A percentile compares a stretch with the other conserved stretches of the same genome.
These are phyloP conservation scores for Habropoda laboriosa DNA, from an alignment of 1,140 invertebrate species.

Conservation along the genomic window DNA sequence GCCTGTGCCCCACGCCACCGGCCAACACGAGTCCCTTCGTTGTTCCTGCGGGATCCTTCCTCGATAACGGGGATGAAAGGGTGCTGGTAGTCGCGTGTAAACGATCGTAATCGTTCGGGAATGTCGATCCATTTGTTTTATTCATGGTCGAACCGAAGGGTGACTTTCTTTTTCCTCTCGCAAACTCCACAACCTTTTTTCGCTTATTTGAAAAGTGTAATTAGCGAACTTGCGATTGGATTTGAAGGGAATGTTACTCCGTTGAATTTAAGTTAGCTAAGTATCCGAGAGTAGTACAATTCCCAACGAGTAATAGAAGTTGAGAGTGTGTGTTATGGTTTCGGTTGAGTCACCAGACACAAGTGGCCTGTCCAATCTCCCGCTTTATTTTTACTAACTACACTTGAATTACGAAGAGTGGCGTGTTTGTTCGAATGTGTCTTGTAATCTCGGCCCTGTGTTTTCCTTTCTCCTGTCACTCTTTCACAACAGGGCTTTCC, in stretches of 20 bases:
- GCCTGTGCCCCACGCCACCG: constrained; percentile 15
- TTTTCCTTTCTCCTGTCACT: constrained; percentile 39
- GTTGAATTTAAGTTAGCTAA: background rate
- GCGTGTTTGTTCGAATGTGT: constrained; percentile 37
- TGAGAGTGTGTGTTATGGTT: constrained; percentile 9
- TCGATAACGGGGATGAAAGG: background rate
- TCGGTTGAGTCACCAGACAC: constrained; percentile 3
- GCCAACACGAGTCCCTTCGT: constrained; percentile 24
- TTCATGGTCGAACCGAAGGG: background rate
- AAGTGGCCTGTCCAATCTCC: constrained; percentile 27
- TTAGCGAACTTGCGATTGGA: background rate
- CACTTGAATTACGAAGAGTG: constrained; percentile 41
- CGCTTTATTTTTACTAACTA: constrained; percentile 40
- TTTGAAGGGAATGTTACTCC: background rate
- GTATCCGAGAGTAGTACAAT: background rate
- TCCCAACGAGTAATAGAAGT: background rate
- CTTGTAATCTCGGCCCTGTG: constrained; percentile 19
- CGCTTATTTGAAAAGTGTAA: background rate
- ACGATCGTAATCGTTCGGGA: constrained; percentile 16
- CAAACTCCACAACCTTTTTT: background rate
- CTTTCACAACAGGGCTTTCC: constrained; percentile 21
- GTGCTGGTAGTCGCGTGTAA: background rate
- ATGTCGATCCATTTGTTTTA: background rate
- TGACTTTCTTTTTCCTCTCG: background rate
- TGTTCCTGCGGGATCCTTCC: constrained; percentile 26